Evolutionary conservation across 2,797 vertebrate genomes (phyloP).

Genomic region (Mus spretus): DNA sequence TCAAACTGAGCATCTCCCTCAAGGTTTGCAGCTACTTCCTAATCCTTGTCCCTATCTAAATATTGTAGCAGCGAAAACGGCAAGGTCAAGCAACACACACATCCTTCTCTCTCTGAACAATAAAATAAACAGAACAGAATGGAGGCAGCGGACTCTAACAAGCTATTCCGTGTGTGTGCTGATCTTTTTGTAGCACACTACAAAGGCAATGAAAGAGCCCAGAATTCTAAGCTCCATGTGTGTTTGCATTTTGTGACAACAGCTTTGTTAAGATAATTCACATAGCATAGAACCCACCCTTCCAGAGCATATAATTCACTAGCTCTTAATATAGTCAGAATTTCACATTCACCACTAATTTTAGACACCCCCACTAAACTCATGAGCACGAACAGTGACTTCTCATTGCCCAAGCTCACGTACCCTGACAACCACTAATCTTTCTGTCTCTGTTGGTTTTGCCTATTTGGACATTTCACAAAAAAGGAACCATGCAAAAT

Average conservation of each 20-base stretch:
- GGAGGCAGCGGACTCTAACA: conserved; percentile 23
- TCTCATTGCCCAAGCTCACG: background rate
- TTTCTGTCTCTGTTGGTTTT: conserved; percentile 1
- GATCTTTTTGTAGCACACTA: conserved; percentile 43
- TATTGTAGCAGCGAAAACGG: conserved; percentile 72
- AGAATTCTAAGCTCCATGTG: conserved; percentile 76
- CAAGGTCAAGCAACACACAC: conserved; percentile 66
- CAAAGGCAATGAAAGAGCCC: conserved; percentile 67
- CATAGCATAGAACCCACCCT: background rate
- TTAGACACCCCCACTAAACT: background rate
- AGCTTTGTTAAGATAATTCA: conserved; percentile 69
- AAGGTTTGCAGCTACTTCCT: conserved; percentile 73
- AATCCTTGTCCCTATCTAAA: conserved; percentile 70
- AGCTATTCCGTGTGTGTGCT: background rate
- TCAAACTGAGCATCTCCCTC: conserved; percentile 71
- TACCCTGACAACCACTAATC: conserved; percentile 16
- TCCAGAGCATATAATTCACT: conserved; percentile 49
- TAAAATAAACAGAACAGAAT: conserved; percentile 14
- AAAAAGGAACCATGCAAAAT: background rate
- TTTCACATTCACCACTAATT: conserved; percentile 41
- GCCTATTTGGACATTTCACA: conserved; percentile 8
- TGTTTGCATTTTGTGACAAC: conserved; percentile 83
- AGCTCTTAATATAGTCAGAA: conserved; percentile 31
- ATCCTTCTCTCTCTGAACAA: conserved; percentile 55
- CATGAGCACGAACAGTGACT: background rate